Evolutionary conservation across 2,888 invertebrate genomes (phyloP), one percentile per base, ranked within the genome.

Genomic region (Hyppa rectilinea): DNA sequence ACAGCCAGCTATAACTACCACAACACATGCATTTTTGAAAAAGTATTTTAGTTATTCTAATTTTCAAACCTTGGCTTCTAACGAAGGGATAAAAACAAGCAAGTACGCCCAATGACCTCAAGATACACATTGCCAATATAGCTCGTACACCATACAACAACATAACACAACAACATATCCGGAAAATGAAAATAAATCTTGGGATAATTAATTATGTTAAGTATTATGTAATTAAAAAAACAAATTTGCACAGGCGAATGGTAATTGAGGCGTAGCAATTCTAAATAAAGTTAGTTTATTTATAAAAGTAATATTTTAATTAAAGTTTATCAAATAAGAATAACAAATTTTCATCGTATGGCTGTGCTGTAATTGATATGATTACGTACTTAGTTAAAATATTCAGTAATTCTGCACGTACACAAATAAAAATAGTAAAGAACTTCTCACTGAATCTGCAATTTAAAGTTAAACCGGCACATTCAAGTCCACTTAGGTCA

Each of bases 291-390:
- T n/a, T 3, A 50, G 17, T 68, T 50, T 3, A 38, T 62, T 29
- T 38, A n/a, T 29, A 1, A 34, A 34, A 26, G 9, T 29, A 50
- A 71, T 7, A 55, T 71, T 12, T 38, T 12, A 52, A 43, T 23
- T 3, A 45, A 47, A 17, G 2, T 14, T 29, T 20, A 34, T 34
- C 5, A n/a, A 70, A 53, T 50, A 29, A 29, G 40, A 23, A 9
- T 7, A 20, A 3, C 38, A 23, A n/a, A 10, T 29, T 59, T 9
- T 78, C 73, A 78, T 75, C 75, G 2, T 4, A 45, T 55, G 75
- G 75, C 79, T 75, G 75, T 75, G 75, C 40, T 36, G 26, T 6
- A 34, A 29, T 43, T 67, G n/a, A 17, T 17, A 31, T 17, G 26
- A 31, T 31, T n/a, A 0, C 50, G 20, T 31, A 45, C 7, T 67